Conservation (phyloP, 2,113 vertebrate species). For the human region GRCh38 chr9:104198501-104199000, state of each 20-base stretch:
- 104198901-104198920: not conserved
- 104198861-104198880: not conserved
- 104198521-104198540: not conserved
- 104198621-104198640: not conserved
- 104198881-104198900: not conserved
- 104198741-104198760: not conserved
- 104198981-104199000: not conserved
- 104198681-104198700: not conserved
- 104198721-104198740: constrained; percentile 21
- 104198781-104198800: not conserved
- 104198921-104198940: not conserved
- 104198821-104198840: not conserved
- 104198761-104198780: not conserved
- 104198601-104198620: not conserved
- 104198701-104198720: constrained; percentile 1
- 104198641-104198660: not conserved
- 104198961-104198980: not conserved
- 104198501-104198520: not conserved
- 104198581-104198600: not conserved
- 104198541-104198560: not conserved
- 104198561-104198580: not conserved
- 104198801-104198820: not conserved
- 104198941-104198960: not conserved
- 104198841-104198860: not conserved
- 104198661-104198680: not conserved